These are phyloP conservation scores for Eolophus roseicapilla DNA, from an alignment of 2,113 vertebrate genomes.

Conservation along the genomic window DNA sequence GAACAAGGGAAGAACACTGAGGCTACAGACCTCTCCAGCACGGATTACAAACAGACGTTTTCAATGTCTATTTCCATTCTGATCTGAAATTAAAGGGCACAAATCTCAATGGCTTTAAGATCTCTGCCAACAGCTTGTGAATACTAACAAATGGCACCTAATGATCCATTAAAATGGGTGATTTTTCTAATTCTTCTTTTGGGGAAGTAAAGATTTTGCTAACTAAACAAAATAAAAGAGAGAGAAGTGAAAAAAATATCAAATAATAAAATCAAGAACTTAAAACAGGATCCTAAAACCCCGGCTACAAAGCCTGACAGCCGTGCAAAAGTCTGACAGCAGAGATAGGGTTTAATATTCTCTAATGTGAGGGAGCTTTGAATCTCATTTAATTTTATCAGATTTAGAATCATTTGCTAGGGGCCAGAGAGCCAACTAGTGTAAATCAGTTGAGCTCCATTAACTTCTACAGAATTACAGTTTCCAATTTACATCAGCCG, in stretches of 20 bases:
- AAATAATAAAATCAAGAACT: constrained; percentile 54
- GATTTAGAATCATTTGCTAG: constrained; percentile 60
- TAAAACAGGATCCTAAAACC: constrained; percentile 26
- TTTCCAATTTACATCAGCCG: constrained; percentile 65
- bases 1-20: neutral
- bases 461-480: constrained; percentile 60
- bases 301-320: constrained; percentile 53
- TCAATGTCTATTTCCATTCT: constrained; percentile 28
- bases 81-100: constrained; percentile 60
- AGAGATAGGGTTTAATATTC: constrained; percentile 54
- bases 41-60: constrained; percentile 19
- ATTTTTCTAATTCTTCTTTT: constrained; percentile 12
- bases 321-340: constrained; percentile 7
- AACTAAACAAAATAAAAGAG: constrained; percentile 12
- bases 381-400: constrained; percentile 70
- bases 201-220: neutral
- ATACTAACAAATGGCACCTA: constrained; percentile 26
- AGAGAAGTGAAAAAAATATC: constrained; percentile 24
- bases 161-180: neutral
- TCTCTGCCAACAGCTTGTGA: neutral
- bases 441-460: constrained; percentile 68
- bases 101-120: neutral
- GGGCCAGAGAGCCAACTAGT: constrained; percentile 59
- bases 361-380: constrained; percentile 48
- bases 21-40: neutral